Conservation (phyloP, 92 coral and sea anemone genomes). For the Meandrina meandrites region DNA sequence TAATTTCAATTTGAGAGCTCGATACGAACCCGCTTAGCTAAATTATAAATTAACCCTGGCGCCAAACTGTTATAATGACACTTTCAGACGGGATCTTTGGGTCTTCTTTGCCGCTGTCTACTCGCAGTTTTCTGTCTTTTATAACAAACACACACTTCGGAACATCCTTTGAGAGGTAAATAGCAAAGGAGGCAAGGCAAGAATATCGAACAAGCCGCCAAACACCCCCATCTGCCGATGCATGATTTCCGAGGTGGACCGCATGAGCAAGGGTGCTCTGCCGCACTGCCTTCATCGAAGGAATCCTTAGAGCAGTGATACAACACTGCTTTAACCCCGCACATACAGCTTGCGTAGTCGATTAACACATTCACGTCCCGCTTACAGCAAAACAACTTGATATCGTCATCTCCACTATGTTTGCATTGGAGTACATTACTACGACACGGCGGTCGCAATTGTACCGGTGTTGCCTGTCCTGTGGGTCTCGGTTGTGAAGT, state of each 20-base stretch:
- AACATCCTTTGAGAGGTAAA: slow-evolving; percentile 88
- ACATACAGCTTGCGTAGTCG: slow-evolving; percentile 93
- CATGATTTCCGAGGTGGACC: slow-evolving; percentile 77
- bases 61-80: background rate
- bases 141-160: slow-evolving; percentile 71
- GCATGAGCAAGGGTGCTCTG: slow-evolving; percentile 91
- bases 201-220: slow-evolving; percentile 78
- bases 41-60: slow-evolving; percentile 74
- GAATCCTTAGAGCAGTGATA: slow-evolving; percentile 96
- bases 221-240: slow-evolving; percentile 90
- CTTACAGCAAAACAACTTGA: slow-evolving; percentile 80
- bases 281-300: slow-evolving; percentile 80
- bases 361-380: slow-evolving; percentile 73
- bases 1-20: slow-evolving; percentile 57
- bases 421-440: slow-evolving; percentile 48
- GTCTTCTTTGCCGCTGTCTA: slow-evolving; percentile 52
- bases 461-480: slow-evolving; percentile 23
- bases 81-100: slow-evolving; percentile 53
- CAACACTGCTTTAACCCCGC: slow-evolving; percentile 87
- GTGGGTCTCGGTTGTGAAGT: slow-evolving; percentile 46
- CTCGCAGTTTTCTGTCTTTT: slow-evolving; percentile 71
- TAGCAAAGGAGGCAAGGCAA: slow-evolving; percentile 94
- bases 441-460: slow-evolving; percentile 26
- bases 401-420: slow-evolving; percentile 72
- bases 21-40: slow-evolving; percentile 65